These are phyloP conservation scores for Clavelina lepadiformis DNA, from an alignment of 23 tunicate species.

Conservation along the genomic window DNA sequence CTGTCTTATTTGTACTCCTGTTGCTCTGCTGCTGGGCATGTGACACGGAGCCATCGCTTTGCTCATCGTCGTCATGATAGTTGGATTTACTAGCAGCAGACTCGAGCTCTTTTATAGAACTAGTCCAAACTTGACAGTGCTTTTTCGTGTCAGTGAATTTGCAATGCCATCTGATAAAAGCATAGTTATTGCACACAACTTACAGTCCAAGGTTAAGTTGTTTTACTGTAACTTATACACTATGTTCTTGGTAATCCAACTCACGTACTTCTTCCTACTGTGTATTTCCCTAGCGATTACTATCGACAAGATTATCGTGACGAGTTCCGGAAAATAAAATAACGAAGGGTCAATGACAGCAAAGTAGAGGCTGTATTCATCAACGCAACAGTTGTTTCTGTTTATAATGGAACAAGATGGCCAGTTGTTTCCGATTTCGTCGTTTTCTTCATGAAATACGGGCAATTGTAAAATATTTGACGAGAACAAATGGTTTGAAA, in stretches of 20 bases:
- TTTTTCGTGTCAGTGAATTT: too few relatives aligned
- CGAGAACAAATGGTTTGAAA: background rate
- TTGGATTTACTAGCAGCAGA: too few relatives aligned
- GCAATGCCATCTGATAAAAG: too few relatives aligned
- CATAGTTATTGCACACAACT: background rate
- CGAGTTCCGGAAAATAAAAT: slow-evolving; percentile 24
- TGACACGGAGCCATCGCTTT: too few relatives aligned
- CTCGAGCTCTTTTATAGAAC: too few relatives aligned
- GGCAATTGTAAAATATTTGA: slow-evolving; percentile 1
- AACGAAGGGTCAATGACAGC: slow-evolving; percentile 3
- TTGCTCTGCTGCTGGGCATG: background rate
- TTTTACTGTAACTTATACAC: background rate
- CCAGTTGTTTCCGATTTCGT: slow-evolving; percentile 32
- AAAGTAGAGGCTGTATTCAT: slow-evolving; percentile 18
- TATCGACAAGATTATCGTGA: slow-evolving; percentile 10
- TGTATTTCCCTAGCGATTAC: slow-evolving; percentile 7
- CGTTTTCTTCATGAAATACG: too few relatives aligned
- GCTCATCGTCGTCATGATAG: too few relatives aligned
- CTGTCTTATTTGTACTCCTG: background rate
- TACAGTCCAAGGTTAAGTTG: background rate
- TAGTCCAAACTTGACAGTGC: too few relatives aligned
- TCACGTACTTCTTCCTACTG: slow-evolving; percentile 5
- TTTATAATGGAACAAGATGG: slow-evolving; percentile 31
- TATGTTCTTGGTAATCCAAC: background rate
- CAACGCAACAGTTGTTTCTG: slow-evolving; percentile 12